Conservation (phyloP, 2,113 vertebrate genomes). For the Ictidomys tridecemlineatus region DNA sequence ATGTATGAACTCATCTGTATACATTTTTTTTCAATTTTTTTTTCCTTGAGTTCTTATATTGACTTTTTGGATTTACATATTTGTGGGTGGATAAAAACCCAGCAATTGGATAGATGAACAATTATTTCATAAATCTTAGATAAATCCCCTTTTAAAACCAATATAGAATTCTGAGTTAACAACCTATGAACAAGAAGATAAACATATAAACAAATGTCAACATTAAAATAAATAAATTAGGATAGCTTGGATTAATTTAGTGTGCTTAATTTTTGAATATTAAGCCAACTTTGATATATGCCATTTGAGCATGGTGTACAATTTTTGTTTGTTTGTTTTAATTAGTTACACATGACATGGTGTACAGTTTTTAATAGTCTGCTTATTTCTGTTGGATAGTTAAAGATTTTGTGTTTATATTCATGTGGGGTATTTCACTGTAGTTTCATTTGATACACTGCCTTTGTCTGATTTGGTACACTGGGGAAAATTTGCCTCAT, state of each 20-base stretch:
- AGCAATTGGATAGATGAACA: neutral
- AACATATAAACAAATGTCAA: neutral
- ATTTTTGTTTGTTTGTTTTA: neutral
- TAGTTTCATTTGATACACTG: neutral
- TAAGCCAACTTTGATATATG: neutral
- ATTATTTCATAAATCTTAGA: neutral
- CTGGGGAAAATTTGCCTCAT: neutral
- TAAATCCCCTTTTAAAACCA: neutral
- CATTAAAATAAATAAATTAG: neutral
- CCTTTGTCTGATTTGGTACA: neutral
- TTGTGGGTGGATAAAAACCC: neutral
- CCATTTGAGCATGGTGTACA: neutral
- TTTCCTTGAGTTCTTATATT: neutral
- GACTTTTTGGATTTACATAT: neutral
- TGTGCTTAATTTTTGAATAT: neutral
- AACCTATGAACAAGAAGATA: neutral
- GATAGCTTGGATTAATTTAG: neutral
- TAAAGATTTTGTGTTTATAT: constrained; percentile 1
- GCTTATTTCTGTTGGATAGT: neutral
- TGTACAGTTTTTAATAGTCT: neutral
- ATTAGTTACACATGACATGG: neutral
- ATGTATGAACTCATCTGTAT: neutral
- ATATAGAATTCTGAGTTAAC: neutral
- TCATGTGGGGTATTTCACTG: neutral
- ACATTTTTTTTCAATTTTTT: neutral